These are phyloP conservation scores for Allobates femoralis DNA, from an alignment of 2,797 vertebrate species.

Conservation along the genomic window DNA sequence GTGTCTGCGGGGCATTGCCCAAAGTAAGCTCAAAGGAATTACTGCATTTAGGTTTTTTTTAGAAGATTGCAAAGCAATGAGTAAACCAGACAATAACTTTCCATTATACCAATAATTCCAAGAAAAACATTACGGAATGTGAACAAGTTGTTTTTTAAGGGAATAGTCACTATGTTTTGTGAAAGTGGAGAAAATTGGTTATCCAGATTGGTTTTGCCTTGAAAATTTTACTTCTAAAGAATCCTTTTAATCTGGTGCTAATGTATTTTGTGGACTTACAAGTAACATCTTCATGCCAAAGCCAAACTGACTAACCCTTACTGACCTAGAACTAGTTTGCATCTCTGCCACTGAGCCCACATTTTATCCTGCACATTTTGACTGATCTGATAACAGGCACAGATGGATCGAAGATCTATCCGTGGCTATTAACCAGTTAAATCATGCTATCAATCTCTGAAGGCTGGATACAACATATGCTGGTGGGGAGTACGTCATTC, in stretches of 20 bases:
- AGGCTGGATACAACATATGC: no score
- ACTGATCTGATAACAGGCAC: no score
- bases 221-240: constrained; percentile 12
- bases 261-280: not conserved
- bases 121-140: constrained; percentile 61
- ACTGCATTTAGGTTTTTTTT: constrained; percentile 21
- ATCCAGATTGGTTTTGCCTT: constrained; percentile 46
- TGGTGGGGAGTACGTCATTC: no score
- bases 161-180: constrained; percentile 20
- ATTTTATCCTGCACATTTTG: no score
- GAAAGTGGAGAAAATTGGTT: constrained; percentile 51
- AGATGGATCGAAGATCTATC: no score
- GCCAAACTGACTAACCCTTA: not conserved
- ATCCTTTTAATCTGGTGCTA: not conserved
- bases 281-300: not conserved
- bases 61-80: constrained; percentile 36
- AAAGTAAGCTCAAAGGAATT: constrained; percentile 3
- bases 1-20: constrained; percentile 10
- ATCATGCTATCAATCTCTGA: no score
- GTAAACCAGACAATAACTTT: constrained; percentile 57
- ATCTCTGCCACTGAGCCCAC: no score
- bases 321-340: no score
- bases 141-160: constrained; percentile 54
- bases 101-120: constrained; percentile 49
- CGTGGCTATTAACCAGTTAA: no score